Conservation (phyloP, 1,140 invertebrate genomes). For the Hyles euphorbiae region DNA sequence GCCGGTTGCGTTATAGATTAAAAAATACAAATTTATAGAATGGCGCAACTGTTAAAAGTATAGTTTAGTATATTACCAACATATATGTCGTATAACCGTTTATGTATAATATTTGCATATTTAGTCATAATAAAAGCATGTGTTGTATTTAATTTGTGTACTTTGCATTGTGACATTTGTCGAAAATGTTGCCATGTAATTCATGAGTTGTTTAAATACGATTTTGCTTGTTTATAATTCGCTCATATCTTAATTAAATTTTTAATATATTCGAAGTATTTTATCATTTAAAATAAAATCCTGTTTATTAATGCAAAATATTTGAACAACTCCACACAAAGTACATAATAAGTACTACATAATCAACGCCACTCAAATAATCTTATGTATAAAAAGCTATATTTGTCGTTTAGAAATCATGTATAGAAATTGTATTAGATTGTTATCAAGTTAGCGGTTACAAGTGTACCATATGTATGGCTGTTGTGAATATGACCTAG, state of each 20-base stretch:
- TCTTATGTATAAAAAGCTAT: constrained; percentile 30
- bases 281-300: constrained; percentile 1
- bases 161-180: neutral
- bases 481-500: constrained; percentile 48
- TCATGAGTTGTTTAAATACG: too few relatives aligned
- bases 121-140: constrained; percentile 26
- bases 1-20: too few relatives aligned
- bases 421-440: constrained; percentile 23
- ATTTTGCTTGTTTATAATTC: too few relatives aligned
- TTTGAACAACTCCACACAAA: neutral
- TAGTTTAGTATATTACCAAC: too few relatives aligned
- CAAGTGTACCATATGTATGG: constrained; percentile 48
- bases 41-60: too few relatives aligned
- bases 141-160: constrained; percentile 1
- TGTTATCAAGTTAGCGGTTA: constrained; percentile 55
- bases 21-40: too few relatives aligned
- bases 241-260: too few relatives aligned
- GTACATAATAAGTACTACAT: too few relatives aligned
- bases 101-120: constrained; percentile 16
- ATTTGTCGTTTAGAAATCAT: constrained; percentile 28
- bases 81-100: too few relatives aligned
- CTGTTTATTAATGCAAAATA: too few relatives aligned
- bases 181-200: neutral
- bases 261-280: neutral
- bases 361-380: constrained; percentile 15